Evolutionary conservation across 2,113 vertebrate species (phyloP).

Genomic region (Onychostruthus taczanowskii): DNA sequence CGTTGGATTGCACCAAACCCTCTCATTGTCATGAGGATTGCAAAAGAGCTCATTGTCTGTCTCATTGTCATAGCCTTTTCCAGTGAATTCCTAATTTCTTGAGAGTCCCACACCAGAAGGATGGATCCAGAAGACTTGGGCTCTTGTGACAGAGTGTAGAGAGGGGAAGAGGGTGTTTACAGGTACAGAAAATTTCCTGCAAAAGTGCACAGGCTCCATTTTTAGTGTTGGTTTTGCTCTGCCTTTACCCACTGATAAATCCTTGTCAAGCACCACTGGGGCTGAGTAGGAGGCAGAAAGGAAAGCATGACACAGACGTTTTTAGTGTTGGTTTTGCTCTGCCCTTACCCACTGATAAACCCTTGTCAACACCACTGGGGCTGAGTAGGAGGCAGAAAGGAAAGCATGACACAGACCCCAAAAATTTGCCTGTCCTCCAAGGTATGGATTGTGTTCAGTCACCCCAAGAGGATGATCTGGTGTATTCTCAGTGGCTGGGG

Average conservation of each 20-base stretch:
- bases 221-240: not conserved
- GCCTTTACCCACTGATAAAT: not conserved
- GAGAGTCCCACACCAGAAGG: not conserved
- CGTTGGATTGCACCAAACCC: rapidly evolving
- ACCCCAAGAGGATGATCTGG: not conserved
- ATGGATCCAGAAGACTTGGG: not conserved
- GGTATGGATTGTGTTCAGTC: rapidly evolving
- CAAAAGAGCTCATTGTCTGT: not conserved
- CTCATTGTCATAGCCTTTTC: not conserved
- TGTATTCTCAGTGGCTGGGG: not conserved
- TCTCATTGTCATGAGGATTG: rapidly evolving
- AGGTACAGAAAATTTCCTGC: not conserved
- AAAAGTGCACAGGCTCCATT: not conserved
- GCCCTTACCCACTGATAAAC: not conserved
- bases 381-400: not conserved
- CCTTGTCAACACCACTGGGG: not conserved
- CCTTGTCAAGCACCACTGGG: not conserved
- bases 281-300: not conserved
- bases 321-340: not conserved
- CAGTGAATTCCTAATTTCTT: not conserved
- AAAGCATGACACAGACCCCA: not conserved
- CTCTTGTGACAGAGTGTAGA: not conserved
- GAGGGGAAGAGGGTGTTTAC: not conserved
- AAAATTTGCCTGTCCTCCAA: not conserved
- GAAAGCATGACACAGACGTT: rapidly evolving